Evolutionary conservation across 2,797 vertebrate species (phyloP), one percentile per base, ranked within the genome.

Genomic region (Coregonus ussuriensis): DNA sequence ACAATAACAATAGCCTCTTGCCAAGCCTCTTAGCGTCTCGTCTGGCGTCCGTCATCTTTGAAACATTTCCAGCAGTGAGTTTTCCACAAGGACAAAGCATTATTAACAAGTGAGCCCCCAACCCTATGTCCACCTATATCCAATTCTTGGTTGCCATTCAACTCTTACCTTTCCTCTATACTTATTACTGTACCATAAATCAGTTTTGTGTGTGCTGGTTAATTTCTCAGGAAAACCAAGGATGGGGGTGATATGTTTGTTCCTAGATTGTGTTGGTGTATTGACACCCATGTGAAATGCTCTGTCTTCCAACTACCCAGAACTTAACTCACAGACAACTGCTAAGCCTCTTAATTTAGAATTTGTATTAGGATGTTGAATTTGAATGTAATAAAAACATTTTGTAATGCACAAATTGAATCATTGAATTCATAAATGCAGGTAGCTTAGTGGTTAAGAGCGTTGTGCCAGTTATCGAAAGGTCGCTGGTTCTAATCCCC

Each of bases 1-100:
- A 80, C 74, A 85, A 81, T 65, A 82, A 83, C 65, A 71, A 76
- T 37, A 35, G 59, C 18, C 21, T 9, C 52, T 47, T 79, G 72
- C 76, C 82, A 68, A 77, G 74, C 63, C 33, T 63, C 77, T 33
- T 63, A 71, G 62, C 29, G 16, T 74, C 29, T 74, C 11, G 71
- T 67, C 76, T 73, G 62, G 18, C 3, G 18, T 9, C 18, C 11
- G 18, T 74, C 63, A 29, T 29, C 13, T 65, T 35, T 37, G 31
- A 54, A 68, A 71, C 29, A 66, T 14, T 68, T 74, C 51, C 71
- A 77, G 16, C 25, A 56, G 65, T 21, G 66, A 69, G 37, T 53
- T 81, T 74, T 74, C 75, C 79, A 74, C 77, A 52, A 52, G 15
- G 56, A 72, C 37, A 16, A 59, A 65, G 41, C 3, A 47, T 63